Base-by-base conservation (phyloP, 2,113 vertebrate genomes). In the Pan paniscus region DNA sequence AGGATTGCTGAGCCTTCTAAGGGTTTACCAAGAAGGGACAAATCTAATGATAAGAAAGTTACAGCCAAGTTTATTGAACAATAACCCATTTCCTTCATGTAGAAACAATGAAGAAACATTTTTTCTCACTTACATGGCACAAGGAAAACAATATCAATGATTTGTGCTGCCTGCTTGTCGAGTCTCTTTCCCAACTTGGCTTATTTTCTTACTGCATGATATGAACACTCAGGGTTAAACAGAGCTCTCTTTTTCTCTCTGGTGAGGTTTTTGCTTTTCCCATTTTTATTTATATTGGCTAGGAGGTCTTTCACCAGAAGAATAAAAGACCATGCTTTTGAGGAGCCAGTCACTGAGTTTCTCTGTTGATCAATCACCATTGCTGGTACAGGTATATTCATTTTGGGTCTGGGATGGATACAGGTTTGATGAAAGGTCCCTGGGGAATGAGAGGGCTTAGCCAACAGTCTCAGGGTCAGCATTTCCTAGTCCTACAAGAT, bases 41-140 rank as follows among this genome's bases (percentile, higher is more conserved):
- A 87, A 96, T 81, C 72, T 70, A 96, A 97, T 81, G 67, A 93
- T 76, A 83, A 96, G 75, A 90, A 96, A 96, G 95, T 96, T 92
- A 84, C 46, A 43, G 84, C 89, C 43, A 72, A 61, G 89, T 80
- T 92, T 96, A 96, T 92, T 80, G 90, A 92, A 94, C 89, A 96
- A 97, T 68, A 96, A 94, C 46, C 70, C 59, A 68, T 88, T 97
- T 67, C 40, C 59, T 96, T 96, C 96, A 61, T 79, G 89, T 93
- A 97, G 72, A 87, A 93, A 80, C 93, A 89, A 85, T n/a, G 52
- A 97, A 96, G 94, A 97, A 81, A 92, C 90, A 88, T 90, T 92
- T 81, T 76, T 90, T 81, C 93, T 97, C 80, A 89, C 90, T 94
- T 95, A 23, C 8, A 3, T 46, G 88, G 79, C 48, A 72, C 40